Evolutionary conservation across 2,888 invertebrate genomes (phyloP).

Genomic region (Choreutis nemorana): DNA sequence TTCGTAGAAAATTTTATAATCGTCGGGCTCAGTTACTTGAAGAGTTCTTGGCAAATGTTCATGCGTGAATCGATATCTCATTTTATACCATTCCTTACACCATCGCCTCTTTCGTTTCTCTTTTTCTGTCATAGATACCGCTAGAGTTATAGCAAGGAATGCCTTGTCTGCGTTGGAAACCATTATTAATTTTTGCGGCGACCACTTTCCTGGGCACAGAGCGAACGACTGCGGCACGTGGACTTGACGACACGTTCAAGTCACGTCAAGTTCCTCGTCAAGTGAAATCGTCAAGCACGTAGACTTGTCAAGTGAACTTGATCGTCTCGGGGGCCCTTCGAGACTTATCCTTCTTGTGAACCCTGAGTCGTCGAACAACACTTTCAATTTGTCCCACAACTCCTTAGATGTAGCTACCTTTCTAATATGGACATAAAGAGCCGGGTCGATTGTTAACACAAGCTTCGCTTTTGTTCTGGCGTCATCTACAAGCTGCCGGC

Average conservation of each 20-base stretch:
- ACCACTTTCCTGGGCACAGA: conserved; percentile 6
- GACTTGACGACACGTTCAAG: conserved; percentile 6
- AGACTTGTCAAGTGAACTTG: conserved; percentile 4
- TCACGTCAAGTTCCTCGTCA: conserved; percentile 6
- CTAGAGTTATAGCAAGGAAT: conserved; percentile 9
- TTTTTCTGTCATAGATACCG: conserved; percentile 8
- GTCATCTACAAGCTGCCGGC: no score
- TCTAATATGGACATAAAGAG: no score
- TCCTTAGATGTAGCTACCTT: no score
- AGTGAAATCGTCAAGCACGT: conserved; percentile 7
- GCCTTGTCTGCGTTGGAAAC: conserved; percentile 9
- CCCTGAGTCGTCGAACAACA: no score
- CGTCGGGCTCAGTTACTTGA: conserved; percentile 9
- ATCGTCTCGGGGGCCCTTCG: no score
- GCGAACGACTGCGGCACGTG: conserved; percentile 6
- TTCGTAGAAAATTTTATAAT: conserved; percentile 9
- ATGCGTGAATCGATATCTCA: conserved; percentile 9
- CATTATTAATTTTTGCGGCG: conserved; percentile 8
- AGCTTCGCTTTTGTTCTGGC: no score
- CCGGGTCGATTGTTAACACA: conserved; percentile 3
- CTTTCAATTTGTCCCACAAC: no score
- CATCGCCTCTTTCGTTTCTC: conserved; percentile 8
- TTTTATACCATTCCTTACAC: conserved; percentile 9
- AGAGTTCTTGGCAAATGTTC: conserved; percentile 10
- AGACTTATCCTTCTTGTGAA: no score